Evolutionary conservation across 2,797 vertebrate genomes (phyloP), one percentile per base, ranked within the genome.

Genomic region (Oryzias dopingdopingensis): DNA sequence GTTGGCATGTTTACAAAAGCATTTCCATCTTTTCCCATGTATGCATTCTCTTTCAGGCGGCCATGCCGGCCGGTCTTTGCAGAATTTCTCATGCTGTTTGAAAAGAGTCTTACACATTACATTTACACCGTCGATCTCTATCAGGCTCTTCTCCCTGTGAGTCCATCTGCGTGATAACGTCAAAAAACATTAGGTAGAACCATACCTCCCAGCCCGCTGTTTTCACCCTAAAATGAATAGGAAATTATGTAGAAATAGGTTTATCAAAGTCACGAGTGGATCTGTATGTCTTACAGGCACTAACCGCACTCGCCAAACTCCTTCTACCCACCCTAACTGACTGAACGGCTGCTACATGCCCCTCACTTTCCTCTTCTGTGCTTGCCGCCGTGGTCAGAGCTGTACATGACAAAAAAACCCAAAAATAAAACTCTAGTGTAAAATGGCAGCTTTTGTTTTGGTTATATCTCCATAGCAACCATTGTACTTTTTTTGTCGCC

Each of bases 21-120:
- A 67, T 68, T 62, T 42, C 52, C 69, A 70, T 77, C 64, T 63
- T 84, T 79, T 76, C 42, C 59, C 73, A 85, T 88, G 84, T 69
- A 88, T 86, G 65, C 80, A 84, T 85, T 84, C 79, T 46, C 62
- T 79, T 82, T 84, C 49, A 74, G 70, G 49, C 53, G 23, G 62
- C 65, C 52, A 56, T 29, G 15, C 52, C 24, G 8, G 53, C 59
- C 61, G 59, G 43, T 81, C 76, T 62, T 70, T 43, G 6, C 52
- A 6, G 8, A 67, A 83, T 84, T 71, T 81, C 57, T 63, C 64
- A 77, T 77, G 83, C 64, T 51, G 77, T 79, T 81, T 80, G 73
- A 79, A 62, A 72, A 67, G 61, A 73, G 74, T 45, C 23, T 60
- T 23, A 42, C 3, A 37, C 32, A 12, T 32, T 32, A 37, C 32